Conservation (phyloP, 2,113 vertebrate genomes). For the Poicephalus meyeri region DNA sequence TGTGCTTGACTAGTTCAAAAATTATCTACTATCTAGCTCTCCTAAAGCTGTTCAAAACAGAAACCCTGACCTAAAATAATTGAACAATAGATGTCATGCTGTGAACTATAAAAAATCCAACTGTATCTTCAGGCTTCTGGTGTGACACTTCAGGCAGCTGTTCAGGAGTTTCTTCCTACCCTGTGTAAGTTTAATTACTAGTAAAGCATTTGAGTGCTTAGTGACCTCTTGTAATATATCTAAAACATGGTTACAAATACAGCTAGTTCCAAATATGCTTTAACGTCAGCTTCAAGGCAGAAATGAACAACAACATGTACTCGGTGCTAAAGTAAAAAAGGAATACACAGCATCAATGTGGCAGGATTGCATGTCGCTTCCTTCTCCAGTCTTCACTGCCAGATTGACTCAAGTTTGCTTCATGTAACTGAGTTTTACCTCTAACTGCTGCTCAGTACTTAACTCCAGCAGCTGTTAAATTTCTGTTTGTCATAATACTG, state of each 20-base stretch:
- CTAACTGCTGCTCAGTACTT: not conserved
- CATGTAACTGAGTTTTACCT: not conserved
- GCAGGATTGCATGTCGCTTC: not conserved
- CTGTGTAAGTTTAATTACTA: not conserved
- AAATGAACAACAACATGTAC: not conserved
- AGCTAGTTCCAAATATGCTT: not conserved
- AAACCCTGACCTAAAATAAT: not conserved
- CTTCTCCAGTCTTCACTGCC: not conserved
- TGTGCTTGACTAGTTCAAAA: not conserved
- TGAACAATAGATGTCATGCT: not conserved
- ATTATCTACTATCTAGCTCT: not conserved
- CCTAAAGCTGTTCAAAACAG: not conserved
- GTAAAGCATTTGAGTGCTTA: not conserved
- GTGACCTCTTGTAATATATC: not conserved
- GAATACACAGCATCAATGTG: not conserved
- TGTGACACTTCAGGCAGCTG: not conserved
- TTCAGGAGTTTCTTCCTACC: not conserved
- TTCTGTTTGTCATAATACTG: not conserved
- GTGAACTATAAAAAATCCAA: not conserved
- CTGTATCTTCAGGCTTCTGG: conserved; percentile 9
- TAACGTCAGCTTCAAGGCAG: not conserved
- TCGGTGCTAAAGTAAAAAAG: not conserved
- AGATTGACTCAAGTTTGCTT: not conserved
- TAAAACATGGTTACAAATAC: not conserved
- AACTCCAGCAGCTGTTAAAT: not conserved